Conservation (phyloP, 2,888 invertebrate genomes). For the Ennomos fuscantarius region DNA sequence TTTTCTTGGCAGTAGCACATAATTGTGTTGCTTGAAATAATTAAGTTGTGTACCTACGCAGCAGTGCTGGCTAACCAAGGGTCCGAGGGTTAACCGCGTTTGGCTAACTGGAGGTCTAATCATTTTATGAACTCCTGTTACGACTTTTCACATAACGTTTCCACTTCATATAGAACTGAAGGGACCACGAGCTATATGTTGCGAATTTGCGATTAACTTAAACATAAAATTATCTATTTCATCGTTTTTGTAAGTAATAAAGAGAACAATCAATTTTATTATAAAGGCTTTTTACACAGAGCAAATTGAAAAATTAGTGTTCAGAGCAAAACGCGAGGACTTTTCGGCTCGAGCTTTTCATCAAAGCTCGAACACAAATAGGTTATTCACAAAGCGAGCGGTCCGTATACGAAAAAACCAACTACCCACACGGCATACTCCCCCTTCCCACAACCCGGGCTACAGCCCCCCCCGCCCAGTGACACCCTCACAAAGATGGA, state of each 20-base stretch:
- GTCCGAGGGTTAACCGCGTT: conserved; percentile 19
- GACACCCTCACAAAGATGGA: conserved; percentile 70
- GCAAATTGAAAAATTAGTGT: conserved; percentile 17
- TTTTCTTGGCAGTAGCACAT: conserved; percentile 21
- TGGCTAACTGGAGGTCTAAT: conserved; percentile 12
- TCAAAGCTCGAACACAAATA: conserved; percentile 61
- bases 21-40: conserved; percentile 29
- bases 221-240: no score
- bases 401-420: conserved; percentile 65
- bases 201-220: no score
- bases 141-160: conserved; percentile 15
- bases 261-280: no score
- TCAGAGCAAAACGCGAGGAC: conserved; percentile 18
- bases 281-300: neutral
- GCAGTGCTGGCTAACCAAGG: conserved; percentile 30
- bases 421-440: conserved; percentile 43
- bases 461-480: conserved; percentile 39
- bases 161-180: conserved; percentile 1
- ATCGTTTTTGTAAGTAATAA: no score
- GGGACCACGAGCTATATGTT: no score
- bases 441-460: conserved; percentile 36
- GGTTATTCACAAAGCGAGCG: conserved; percentile 63
- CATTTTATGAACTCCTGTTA: conserved; percentile 18
- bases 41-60: conserved; percentile 26
- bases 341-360: conserved; percentile 34